phyloP scores from a whole-genome alignment of 2,888 invertebrate species.

The Tipula vernalis region DNA sequence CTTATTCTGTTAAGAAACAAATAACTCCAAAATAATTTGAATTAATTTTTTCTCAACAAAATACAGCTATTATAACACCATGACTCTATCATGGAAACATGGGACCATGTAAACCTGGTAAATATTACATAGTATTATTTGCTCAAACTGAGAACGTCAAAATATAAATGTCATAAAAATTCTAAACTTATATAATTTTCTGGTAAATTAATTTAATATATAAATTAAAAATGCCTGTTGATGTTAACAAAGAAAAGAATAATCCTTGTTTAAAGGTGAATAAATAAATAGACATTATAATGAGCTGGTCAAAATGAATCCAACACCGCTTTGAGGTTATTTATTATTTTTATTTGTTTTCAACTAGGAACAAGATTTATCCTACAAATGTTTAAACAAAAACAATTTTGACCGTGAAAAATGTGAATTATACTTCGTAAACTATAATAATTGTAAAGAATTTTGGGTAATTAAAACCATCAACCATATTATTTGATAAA shows the following conservation, averaged over 20 bases:
- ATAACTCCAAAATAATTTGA: too few species aligned
- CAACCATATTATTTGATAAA: neutral
- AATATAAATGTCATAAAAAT: neutral
- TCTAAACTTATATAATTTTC: neutral
- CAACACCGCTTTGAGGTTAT: neutral
- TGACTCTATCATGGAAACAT: too few species aligned
- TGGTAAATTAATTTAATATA: neutral
- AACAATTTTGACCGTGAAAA: constrained; percentile 51
- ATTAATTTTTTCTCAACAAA: too few species aligned
- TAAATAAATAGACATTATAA: neutral
- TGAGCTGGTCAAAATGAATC: neutral
- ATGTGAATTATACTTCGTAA: constrained; percentile 56
- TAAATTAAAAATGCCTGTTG: neutral
- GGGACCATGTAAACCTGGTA: too few species aligned
- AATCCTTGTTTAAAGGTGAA: constrained; percentile 32
- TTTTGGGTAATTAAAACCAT: constrained; percentile 59
- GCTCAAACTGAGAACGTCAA: neutral
- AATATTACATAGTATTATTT: too few species aligned
- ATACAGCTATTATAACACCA: too few species aligned
- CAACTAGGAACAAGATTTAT: constrained; percentile 58
- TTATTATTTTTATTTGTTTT: constrained; percentile 14
- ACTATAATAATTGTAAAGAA: constrained; percentile 64
- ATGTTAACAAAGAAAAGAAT: neutral
- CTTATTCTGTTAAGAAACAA: too few species aligned
- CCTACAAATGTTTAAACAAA: constrained; percentile 56